Conservation (phyloP, 2,888 invertebrate genomes). For the Dicranocentrus wangi region DNA sequence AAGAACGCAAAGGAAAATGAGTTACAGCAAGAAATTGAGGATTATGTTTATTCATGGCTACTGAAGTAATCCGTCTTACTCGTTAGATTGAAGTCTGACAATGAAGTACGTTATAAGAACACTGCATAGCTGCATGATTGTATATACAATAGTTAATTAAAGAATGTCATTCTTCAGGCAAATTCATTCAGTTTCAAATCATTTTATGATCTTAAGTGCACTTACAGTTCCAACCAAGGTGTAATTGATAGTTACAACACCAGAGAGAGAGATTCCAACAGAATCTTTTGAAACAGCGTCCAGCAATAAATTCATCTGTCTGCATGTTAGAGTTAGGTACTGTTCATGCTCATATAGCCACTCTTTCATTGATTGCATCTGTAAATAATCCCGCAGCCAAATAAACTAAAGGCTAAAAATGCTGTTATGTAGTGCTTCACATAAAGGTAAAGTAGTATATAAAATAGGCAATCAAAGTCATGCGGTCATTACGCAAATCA, state of each 20-base stretch:
- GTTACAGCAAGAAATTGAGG: not conserved
- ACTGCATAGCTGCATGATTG: constrained; percentile 36
- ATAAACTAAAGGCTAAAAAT: not conserved
- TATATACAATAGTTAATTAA: not conserved
- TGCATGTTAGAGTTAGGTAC: constrained; percentile 28
- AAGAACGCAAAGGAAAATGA: not conserved
- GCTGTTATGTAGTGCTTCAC: not conserved
- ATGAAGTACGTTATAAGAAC: constrained; percentile 52
- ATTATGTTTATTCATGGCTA: no score
- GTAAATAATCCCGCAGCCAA: not conserved
- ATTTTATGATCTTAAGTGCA: not conserved
- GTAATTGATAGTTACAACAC: constrained; percentile 35
- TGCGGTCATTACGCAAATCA: not conserved
- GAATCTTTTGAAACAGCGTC: constrained; percentile 48
- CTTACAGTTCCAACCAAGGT: constrained; percentile 57
- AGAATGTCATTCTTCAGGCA: not conserved
- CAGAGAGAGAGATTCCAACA: constrained; percentile 32
- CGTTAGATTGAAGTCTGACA: constrained; percentile 39
- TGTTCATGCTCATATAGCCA: constrained; percentile 54
- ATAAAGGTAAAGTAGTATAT: no score
- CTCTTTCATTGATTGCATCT: constrained; percentile 35
- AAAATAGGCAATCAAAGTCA: no score
- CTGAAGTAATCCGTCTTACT: not conserved
- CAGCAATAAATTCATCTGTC: constrained; percentile 29
- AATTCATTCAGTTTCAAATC: not conserved